A percentile compares a stretch with the other conserved stretches of the same genome.
phyloP scores from a whole-genome alignment of 2,113 vertebrate species.

The Alligator sinensis region DNA sequence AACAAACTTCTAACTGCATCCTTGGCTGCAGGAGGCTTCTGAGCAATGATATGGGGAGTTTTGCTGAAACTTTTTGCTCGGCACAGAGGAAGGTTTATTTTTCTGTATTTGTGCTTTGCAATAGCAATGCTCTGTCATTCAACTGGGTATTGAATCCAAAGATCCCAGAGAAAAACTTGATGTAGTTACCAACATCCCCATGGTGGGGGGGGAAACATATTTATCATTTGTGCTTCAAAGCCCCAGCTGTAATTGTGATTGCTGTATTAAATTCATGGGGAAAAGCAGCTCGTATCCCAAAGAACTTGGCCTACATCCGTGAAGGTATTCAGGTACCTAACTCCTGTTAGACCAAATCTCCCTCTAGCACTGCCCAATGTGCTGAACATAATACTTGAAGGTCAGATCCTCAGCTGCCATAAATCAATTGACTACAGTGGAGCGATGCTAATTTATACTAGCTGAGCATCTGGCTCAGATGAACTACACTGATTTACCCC shows the following conservation, averaged over 20 bases:
- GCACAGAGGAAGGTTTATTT: slow-evolving; percentile 29
- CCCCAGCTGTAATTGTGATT: background rate
- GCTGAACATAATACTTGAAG: too few species aligned
- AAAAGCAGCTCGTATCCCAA: background rate
- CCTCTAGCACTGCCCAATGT: background rate
- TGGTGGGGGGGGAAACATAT: background rate
- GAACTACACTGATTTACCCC: too few species aligned
- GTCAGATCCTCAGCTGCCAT: too few species aligned
- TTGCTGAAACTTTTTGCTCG: background rate
- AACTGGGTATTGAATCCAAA: background rate
- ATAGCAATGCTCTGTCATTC: background rate
- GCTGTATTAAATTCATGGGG: background rate
- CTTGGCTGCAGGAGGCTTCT: background rate
- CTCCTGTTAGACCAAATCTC: background rate
- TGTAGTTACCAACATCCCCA: background rate
- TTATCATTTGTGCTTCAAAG: background rate
- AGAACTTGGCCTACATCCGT: background rate
- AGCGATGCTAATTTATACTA: too few species aligned
- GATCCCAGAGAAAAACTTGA: background rate
- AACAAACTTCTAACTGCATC: rapidly evolving
- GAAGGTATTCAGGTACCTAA: background rate
- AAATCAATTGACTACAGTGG: too few species aligned
- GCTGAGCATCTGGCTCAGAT: too few species aligned
- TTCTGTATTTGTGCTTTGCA: background rate
- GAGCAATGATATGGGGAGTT: background rate